phyloP scores from a whole-genome alignment of 2,797 vertebrate species.

The Trachurus trachurus region DNA sequence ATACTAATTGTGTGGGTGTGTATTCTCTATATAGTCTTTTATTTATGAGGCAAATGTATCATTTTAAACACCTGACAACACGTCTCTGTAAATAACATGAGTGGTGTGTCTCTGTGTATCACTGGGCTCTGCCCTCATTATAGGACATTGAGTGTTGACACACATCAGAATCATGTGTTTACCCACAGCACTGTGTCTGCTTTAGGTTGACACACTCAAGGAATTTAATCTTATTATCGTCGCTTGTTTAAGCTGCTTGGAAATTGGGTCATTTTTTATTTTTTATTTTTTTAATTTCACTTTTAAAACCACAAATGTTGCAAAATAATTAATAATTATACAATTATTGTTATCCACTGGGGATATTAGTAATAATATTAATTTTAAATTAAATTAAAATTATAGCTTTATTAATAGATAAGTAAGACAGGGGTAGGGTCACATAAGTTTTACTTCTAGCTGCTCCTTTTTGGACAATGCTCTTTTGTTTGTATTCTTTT shows the following conservation, averaged over 20 bases:
- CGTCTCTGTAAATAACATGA: neutral
- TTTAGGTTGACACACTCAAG: conserved; percentile 38
- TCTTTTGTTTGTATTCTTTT: too few relatives aligned
- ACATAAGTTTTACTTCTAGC: too few relatives aligned
- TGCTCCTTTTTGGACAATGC: too few relatives aligned
- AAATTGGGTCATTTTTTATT: neutral
- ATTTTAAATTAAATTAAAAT: too few relatives aligned
- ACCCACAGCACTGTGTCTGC: conserved; percentile 25
- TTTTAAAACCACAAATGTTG: neutral
- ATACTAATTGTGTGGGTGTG: neutral
- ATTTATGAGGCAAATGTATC: neutral
- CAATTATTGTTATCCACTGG: too few relatives aligned
- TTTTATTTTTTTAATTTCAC: neutral
- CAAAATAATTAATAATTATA: neutral
- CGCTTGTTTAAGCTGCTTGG: neutral
- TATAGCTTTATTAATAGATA: too few relatives aligned
- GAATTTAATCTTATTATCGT: neutral
- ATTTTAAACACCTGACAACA: too few relatives aligned
- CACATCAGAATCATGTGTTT: conserved; percentile 29
- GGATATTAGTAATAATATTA: too few relatives aligned
- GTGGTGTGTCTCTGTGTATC: neutral
- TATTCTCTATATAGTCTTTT: neutral
- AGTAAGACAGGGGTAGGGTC: too few relatives aligned
- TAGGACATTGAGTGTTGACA: conserved; percentile 4
- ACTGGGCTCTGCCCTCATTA: neutral